Evolutionary conservation across 2,888 invertebrate species (phyloP), one percentile per base, ranked within the genome.

Genomic region (Tipula confusa): DNA sequence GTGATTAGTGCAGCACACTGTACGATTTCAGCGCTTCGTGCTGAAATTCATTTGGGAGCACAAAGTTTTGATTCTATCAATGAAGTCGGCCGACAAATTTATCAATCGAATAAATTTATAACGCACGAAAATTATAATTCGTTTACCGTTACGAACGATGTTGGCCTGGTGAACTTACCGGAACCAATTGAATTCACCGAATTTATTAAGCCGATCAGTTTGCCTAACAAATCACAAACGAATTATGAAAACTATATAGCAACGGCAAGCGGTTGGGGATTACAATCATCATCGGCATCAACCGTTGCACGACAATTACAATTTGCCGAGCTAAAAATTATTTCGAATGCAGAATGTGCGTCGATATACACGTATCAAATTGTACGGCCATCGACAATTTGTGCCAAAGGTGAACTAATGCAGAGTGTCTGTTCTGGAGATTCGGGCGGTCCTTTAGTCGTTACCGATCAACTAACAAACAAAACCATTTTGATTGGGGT

Each of bases 1-100:
- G 86, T 89, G 9, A 85, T 89, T 15, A 89, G 89, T 1, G 89
- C 89, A 2, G 89, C 88, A 1, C 89, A 89, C 84, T 89, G 89
- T 85, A 87, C 87, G 15, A 33, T 82, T 33, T 82, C 82, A 36
- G 82, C 82, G 2, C 38, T 80, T n/a, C 15, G 0, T 15, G 82
- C 31, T 82, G 88, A 89, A 84, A 87, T 89, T 0, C 89, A 89
- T 82, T 83, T 89, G 86, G 89, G 89, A 29, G 88, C 88, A 1
- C 86, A 87, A 79, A 88, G 87, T 64, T 87, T 88, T 5, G 87
- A 88, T 43, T 87, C 87, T 79, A 86, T 86, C 0, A 83, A 85
- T 1, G 87, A 87, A 84, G 36, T 87, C 13, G 88, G 88, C 15
- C 87, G 89, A 1, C 82, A 88, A 13, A 86, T 88, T 0, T 36